Percentiles rank a stretch among this genome's conserved stretches.
Conservation (phyloP, 2,888 invertebrate species). For the Thera britannica region DNA sequence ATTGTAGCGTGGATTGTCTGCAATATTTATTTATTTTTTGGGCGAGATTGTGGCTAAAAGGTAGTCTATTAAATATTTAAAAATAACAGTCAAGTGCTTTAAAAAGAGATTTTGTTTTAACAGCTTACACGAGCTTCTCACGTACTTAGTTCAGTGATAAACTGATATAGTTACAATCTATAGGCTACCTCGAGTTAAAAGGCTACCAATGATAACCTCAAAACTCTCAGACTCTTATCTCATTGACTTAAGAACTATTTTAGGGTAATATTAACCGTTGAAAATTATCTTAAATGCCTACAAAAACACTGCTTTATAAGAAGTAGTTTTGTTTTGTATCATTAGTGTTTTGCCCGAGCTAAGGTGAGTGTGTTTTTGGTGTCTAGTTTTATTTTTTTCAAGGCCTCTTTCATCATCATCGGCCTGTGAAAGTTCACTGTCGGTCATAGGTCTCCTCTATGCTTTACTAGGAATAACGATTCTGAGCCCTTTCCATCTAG, state of each 20-base stretch:
- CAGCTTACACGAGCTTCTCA: background rate
- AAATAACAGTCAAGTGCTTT: too few relatives aligned
- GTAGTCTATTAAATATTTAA: too few relatives aligned
- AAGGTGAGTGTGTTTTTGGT: conserved; percentile 8
- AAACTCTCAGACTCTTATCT: background rate
- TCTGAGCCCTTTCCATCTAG: too few relatives aligned
- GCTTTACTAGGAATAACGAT: too few relatives aligned
- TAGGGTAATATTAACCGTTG: conserved; percentile 4
- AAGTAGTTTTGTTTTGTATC: conserved; percentile 4
- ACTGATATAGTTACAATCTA: background rate
- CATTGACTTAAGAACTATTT: background rate
- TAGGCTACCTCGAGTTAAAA: background rate
- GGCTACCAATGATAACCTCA: conserved; percentile 12
- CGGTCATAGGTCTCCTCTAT: too few relatives aligned
- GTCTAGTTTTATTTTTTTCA: background rate
- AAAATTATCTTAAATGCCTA: conserved; percentile 3
- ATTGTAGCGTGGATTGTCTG: too few relatives aligned
- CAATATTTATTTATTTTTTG: too few relatives aligned
- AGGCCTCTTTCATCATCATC: too few relatives aligned
- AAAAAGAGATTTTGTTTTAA: too few relatives aligned
- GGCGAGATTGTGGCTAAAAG: too few relatives aligned
- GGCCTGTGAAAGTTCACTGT: too few relatives aligned
- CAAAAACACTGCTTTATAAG: background rate
- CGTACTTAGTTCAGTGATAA: background rate
- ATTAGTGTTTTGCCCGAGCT: conserved; percentile 12